phyloP scores from a whole-genome alignment of 2,113 vertebrate genomes.

The Piaya cayana region DNA sequence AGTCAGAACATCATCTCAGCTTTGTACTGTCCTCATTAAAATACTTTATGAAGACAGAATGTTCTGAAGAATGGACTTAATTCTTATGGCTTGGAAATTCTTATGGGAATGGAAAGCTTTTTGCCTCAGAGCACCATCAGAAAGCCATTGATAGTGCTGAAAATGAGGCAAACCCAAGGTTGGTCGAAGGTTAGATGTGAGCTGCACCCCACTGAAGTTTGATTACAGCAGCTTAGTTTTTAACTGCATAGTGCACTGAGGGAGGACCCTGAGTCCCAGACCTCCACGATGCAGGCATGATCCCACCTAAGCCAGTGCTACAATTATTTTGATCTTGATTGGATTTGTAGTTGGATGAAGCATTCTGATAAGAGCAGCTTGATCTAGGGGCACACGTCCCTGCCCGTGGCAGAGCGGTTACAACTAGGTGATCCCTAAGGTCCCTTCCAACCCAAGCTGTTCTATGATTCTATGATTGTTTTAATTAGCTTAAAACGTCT shows the following conservation, averaged over 20 bases:
- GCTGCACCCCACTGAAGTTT: neutral
- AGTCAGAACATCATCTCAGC: neutral
- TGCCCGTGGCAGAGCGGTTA: too few relatives aligned
- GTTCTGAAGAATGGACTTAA: neutral
- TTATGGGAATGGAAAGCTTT: neutral
- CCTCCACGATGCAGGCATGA: neutral
- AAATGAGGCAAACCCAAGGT: neutral
- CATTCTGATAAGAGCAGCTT: neutral
- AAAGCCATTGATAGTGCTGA: neutral
- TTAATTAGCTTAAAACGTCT: constrained; percentile 15
- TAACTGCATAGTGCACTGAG: neutral
- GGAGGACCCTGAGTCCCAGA: neutral
- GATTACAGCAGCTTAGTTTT: neutral
- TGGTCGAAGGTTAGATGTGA: neutral
- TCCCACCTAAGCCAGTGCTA: neutral
- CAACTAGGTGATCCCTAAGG: too few relatives aligned
- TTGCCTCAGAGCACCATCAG: neutral
- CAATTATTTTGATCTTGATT: neutral
- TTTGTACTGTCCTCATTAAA: neutral
- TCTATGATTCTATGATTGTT: neutral
- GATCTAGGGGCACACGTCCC: too few relatives aligned
- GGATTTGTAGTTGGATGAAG: neutral
- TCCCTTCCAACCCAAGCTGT: too few relatives aligned
- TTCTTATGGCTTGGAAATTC: neutral
- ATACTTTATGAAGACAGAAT: neutral